Base-by-base conservation (phyloP, 2,797 vertebrate species). In the Gobionotothen gibberifrons region DNA sequence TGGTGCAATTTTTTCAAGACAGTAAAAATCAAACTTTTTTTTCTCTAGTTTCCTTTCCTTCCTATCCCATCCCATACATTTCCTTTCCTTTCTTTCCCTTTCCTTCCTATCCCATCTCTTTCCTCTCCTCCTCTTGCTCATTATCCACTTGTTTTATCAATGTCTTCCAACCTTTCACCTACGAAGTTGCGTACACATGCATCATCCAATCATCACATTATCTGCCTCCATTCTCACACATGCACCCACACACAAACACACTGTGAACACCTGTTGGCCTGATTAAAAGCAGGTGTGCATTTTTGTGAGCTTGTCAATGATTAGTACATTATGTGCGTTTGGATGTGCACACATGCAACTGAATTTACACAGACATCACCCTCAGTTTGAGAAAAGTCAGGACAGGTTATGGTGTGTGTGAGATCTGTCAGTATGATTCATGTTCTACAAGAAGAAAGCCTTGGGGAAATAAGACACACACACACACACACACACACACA, bases 381-480 rank as follows among this genome's bases (percentile, higher is more conserved):
- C 51, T 80, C n/a, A 74, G 53, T 46, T 49, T 11, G 19, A 52
- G 56, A 59, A 44, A 65, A 74, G 66, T 69, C 59, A 51, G 58
- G 59, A 61, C 48, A 67, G 79, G 17, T 49, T 42, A 6, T 40
- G 21, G 65, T 63, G 43, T 64, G 59, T 51, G 58, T 17, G 32
- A 36, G 67, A 76, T 71, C 63, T 62, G 73, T 82, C 74, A 81
- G 54, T 65, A 5, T 76, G 82, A 83, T 59, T 87, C 72, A 80
- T 64, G 46, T 81, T 56, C 58, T 26, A 73, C 65, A 53, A 39
- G 15, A 22, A 36, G 17, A 55, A 70, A 64, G 19, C 71, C 40
- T 22, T 15, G 19, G 19, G 42, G 69, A 64, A 65, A 46, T 64
- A 57, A 64, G 46, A 19, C 42, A 48, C 61, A 75, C 55, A 61